A percentile compares a stretch with the other conserved stretches of the same genome.
Conservation (phyloP, 2,888 invertebrate species). For the Amphipyra berbera region DNA sequence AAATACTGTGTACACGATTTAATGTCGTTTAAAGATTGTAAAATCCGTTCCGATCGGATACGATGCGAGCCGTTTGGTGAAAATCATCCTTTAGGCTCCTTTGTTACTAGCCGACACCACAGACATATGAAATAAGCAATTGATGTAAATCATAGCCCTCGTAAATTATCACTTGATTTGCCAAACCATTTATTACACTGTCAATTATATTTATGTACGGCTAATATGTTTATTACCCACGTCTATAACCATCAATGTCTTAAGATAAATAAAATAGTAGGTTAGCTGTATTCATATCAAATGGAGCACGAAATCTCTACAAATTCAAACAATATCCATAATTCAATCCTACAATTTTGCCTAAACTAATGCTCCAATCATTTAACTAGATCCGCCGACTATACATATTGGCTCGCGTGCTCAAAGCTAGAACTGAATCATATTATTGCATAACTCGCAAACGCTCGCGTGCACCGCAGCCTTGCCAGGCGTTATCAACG, state of each 20-base stretch:
- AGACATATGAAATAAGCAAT: too few relatives aligned
- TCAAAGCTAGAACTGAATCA: constrained; percentile 55
- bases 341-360: constrained; percentile 8
- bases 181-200: too few relatives aligned
- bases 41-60: too few relatives aligned
- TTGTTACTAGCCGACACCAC: too few relatives aligned
- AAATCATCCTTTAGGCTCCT: too few relatives aligned
- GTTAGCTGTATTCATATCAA: constrained; percentile 15
- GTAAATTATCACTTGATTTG: too few relatives aligned
- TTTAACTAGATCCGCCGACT: constrained; percentile 35
- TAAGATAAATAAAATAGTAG: constrained; percentile 17
- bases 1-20: too few relatives aligned
- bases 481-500: constrained; percentile 83
- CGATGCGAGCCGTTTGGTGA: too few relatives aligned
- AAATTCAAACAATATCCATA: constrained; percentile 16
- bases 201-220: too few relatives aligned
- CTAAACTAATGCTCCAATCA: constrained; percentile 39
- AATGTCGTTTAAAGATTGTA: too few relatives aligned
- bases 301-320: constrained; percentile 21
- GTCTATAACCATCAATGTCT: constrained; percentile 27
- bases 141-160: too few relatives aligned
- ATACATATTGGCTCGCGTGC: constrained; percentile 59
- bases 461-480: constrained; percentile 74
- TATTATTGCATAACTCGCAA: constrained; percentile 71
- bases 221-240: background rate